phyloP scores from a whole-genome alignment of 1,140 invertebrate genomes.

The Plodia interpunctella region DNA sequence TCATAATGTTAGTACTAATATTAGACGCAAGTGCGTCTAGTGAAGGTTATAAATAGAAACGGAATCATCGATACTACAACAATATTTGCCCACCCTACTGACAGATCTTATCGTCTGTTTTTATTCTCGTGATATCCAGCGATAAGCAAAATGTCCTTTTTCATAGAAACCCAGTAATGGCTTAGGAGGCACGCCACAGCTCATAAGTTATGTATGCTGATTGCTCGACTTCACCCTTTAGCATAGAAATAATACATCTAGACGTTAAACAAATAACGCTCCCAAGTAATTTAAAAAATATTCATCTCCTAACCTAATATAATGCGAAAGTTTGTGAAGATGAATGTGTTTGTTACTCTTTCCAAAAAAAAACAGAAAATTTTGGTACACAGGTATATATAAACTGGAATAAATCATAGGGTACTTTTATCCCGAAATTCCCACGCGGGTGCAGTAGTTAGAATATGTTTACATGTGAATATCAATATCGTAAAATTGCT shows the following conservation, averaged over 20 bases:
- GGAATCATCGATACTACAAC: neutral
- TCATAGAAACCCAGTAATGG: slow-evolving; percentile 72
- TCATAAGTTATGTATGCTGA: slow-evolving; percentile 72
- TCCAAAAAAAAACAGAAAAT: no score
- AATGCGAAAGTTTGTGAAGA: no score
- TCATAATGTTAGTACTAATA: no score
- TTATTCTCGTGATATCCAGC: slow-evolving; percentile 72
- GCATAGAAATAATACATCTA: neutral
- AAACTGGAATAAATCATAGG: no score
- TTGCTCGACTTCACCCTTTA: slow-evolving; percentile 66
- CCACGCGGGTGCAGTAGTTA: no score
- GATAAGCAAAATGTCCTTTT: slow-evolving; percentile 75
- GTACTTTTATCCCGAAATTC: no score
- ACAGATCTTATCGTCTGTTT: slow-evolving; percentile 66
- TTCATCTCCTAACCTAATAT: no score
- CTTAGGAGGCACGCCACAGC: slow-evolving; percentile 56
- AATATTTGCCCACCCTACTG: slow-evolving; percentile 26
- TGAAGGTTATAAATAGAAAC: neutral
- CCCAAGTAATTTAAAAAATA: neutral
- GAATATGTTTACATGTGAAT: no score
- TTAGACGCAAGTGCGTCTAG: no score
- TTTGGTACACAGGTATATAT: no score
- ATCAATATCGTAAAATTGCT: no score
- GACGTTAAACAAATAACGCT: neutral
- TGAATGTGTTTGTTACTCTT: no score